These are phyloP conservation scores for Pachyrhynchus sulphureomaculatus DNA, from an alignment of 1,140 invertebrate genomes.

Conservation along the genomic window DNA sequence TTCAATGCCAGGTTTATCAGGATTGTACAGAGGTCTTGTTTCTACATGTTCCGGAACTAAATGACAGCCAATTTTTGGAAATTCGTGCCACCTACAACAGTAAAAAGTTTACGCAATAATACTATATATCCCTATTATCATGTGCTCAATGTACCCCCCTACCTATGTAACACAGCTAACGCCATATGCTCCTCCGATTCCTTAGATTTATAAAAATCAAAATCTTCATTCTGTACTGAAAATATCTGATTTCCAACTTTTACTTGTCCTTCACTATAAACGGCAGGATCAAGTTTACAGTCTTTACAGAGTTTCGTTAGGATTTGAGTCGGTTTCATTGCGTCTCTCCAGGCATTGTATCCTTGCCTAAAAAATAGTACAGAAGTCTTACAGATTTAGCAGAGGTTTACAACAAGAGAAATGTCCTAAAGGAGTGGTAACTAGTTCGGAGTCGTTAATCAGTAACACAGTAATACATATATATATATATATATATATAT, in stretches of 20 bases:
- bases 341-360: conserved; percentile 86
- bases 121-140: no score
- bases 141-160: no score
- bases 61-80: conserved; percentile 73
- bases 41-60: conserved; percentile 88
- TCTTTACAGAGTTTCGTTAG: conserved; percentile 84
- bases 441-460: no score
- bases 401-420: no score
- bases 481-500: no score
- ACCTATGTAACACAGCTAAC: conserved; percentile 72
- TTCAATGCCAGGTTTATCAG: conserved; percentile 82
- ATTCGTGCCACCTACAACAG: conserved; percentile 71
- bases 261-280: conserved; percentile 73
- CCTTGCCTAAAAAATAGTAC: conserved; percentile 71
- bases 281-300: conserved; percentile 75
- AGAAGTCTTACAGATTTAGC: no score
- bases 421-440: no score
- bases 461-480: no score
- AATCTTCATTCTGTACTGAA: conserved; percentile 64
- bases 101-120: no score
- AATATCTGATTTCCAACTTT: conserved; percentile 76
- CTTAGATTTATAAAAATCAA: conserved; percentile 57
- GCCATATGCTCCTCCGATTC: conserved; percentile 81
- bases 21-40: conserved; percentile 81
- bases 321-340: conserved; percentile 86